Evolutionary conservation across 2,888 invertebrate genomes (phyloP).

Genomic region (Lissonota sp.): DNA sequence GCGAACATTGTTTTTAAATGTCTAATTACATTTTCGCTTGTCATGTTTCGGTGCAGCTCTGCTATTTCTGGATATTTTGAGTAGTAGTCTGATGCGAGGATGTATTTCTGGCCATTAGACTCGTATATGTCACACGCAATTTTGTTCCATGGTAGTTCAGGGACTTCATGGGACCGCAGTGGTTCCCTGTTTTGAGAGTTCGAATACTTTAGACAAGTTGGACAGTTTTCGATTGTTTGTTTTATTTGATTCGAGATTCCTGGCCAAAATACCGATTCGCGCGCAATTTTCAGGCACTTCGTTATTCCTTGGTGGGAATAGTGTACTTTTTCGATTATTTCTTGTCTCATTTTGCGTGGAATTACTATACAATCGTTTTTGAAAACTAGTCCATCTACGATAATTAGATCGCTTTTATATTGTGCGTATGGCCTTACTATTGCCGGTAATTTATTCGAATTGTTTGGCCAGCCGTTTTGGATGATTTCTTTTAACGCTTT

Average conservation of each 20-base stretch:
- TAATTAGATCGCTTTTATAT: conserved; percentile 56
- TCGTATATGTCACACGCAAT: conserved; percentile 61
- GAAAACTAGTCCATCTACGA: conserved; percentile 60
- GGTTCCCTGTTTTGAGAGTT: conserved; percentile 62
- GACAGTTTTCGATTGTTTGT: conserved; percentile 65
- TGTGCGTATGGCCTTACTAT: conserved; percentile 39
- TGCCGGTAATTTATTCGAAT: conserved; percentile 19
- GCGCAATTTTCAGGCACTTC: conserved; percentile 67
- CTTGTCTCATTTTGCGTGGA: conserved; percentile 59
- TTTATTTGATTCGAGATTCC: conserved; percentile 66
- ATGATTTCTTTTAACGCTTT: conserved; percentile 38
- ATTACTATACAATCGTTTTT: conserved; percentile 64
- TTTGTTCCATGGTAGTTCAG: conserved; percentile 61
- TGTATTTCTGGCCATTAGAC: conserved; percentile 46
- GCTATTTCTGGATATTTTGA: conserved; percentile 37
- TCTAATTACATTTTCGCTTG: conserved; percentile 23
- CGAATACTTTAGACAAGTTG: conserved; percentile 57
- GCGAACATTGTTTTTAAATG: conserved; percentile 51
- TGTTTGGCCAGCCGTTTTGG: conserved; percentile 45
- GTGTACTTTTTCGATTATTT: conserved; percentile 69
- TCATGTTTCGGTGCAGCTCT: conserved; percentile 9
- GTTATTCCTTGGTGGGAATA: conserved; percentile 71
- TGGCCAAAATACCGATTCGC: conserved; percentile 50
- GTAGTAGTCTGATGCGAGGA: conserved; percentile 59
- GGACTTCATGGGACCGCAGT: conserved; percentile 52